Conservation (phyloP, 2,113 vertebrate species). For the Antennarius striatus region DNA sequence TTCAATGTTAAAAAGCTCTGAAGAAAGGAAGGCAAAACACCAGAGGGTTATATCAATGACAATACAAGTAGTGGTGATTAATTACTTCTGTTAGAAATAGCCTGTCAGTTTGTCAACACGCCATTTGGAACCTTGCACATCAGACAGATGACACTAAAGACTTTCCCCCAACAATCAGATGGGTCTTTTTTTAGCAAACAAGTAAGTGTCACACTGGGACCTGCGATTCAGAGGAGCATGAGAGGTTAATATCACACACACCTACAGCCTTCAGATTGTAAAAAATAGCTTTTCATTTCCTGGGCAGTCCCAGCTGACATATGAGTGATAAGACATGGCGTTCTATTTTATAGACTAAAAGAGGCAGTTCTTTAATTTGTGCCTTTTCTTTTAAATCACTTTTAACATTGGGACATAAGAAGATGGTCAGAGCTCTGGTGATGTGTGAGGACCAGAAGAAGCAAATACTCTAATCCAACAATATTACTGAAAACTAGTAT, state of each 20-base stretch:
- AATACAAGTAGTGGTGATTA: slow-evolving; percentile 7
- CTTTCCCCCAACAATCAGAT: slow-evolving; percentile 10
- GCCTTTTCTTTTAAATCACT: slow-evolving; percentile 20
- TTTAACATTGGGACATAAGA: slow-evolving; percentile 4
- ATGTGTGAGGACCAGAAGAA: neutral
- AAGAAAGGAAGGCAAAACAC: slow-evolving; percentile 6
- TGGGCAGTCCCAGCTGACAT: slow-evolving; percentile 36
- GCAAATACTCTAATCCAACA: too few species aligned
- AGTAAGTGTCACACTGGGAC: slow-evolving; percentile 23
- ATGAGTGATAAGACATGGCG: slow-evolving; percentile 39
- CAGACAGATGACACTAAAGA: slow-evolving; percentile 37
- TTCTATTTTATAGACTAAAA: slow-evolving; percentile 48
- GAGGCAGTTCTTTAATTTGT: slow-evolving; percentile 4
- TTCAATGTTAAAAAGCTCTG: slow-evolving; percentile 18
- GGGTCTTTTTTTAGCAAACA: slow-evolving; percentile 13
- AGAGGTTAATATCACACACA: slow-evolving; percentile 52
- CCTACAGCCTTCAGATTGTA: slow-evolving; percentile 21
- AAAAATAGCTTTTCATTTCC: neutral
- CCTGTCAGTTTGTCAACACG: slow-evolving; percentile 23
- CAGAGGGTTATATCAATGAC: slow-evolving; percentile 19
- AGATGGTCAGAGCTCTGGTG: neutral
- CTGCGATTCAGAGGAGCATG: slow-evolving; percentile 10
- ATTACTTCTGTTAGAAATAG: slow-evolving; percentile 10
- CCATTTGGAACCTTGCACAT: slow-evolving; percentile 19
- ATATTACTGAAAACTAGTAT: too few species aligned